phyloP scores from a whole-genome alignment of 2,888 invertebrate species.

The Andricus curvator region DNA sequence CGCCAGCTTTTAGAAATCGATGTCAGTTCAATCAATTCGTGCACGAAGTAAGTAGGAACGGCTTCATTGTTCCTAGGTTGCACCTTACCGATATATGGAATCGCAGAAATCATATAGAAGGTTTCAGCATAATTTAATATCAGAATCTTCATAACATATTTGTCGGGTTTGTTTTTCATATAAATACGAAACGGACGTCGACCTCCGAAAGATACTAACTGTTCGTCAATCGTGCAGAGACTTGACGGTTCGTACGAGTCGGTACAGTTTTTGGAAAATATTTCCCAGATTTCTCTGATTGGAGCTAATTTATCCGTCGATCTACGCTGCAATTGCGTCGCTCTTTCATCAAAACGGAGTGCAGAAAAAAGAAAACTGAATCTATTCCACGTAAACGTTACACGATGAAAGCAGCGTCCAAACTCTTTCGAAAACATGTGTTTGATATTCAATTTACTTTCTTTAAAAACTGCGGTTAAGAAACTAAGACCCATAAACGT shows the following conservation, averaged over 20 bases:
- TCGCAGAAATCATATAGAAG: constrained; percentile 37
- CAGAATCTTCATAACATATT: constrained; percentile 56
- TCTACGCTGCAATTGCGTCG: constrained; percentile 46
- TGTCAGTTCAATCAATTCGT: too few species aligned
- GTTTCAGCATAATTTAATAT: constrained; percentile 44
- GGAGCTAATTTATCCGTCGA: constrained; percentile 54
- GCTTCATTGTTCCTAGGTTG: too few species aligned
- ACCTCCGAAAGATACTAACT: constrained; percentile 57
- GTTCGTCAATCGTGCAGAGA: constrained; percentile 59
- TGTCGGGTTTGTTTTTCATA: constrained; percentile 55
- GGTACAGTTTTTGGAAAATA: constrained; percentile 54
- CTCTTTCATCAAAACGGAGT: constrained; percentile 56
- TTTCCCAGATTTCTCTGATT: constrained; percentile 57
- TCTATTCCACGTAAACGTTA: constrained; percentile 50
- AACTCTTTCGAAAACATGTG: too few species aligned
- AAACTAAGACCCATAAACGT: too few species aligned
- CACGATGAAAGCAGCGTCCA: constrained; percentile 13
- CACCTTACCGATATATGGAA: neutral
- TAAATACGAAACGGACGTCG: constrained; percentile 56
- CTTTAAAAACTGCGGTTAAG: too few species aligned
- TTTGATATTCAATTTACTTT: too few species aligned
- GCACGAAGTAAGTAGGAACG: too few species aligned
- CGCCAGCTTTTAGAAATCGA: too few species aligned
- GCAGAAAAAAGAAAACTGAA: constrained; percentile 51
- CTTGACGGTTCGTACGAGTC: constrained; percentile 53